phyloP scores from a whole-genome alignment of 2,888 invertebrate genomes.

The Cyrtodaria siliqua region DNA sequence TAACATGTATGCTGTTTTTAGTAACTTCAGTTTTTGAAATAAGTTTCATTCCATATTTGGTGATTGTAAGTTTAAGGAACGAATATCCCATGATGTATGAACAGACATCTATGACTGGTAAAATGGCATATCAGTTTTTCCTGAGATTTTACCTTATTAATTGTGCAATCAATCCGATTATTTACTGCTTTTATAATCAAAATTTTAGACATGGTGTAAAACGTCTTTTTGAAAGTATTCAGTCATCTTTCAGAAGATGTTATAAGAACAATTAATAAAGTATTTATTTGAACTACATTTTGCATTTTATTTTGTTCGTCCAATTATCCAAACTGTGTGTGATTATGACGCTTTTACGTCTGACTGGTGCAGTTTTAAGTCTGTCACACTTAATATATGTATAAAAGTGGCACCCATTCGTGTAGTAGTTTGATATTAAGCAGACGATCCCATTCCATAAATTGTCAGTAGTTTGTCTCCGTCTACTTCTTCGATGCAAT shows the following conservation, averaged over 20 bases:
- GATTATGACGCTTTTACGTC: too few relatives aligned
- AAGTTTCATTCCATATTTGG: conserved; percentile 60
- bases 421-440: too few relatives aligned
- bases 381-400: too few relatives aligned
- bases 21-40: conserved; percentile 61
- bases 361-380: too few relatives aligned
- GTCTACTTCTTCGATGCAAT: too few relatives aligned
- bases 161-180: conserved; percentile 60
- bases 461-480: too few relatives aligned
- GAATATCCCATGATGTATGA: conserved; percentile 35
- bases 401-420: too few relatives aligned
- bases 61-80: conserved; percentile 46
- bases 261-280: too few relatives aligned
- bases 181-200: conserved; percentile 62
- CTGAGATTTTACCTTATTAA: conserved; percentile 57
- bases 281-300: too few relatives aligned
- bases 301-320: too few relatives aligned
- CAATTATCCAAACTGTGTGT: too few relatives aligned
- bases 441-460: too few relatives aligned
- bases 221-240: conserved; percentile 46
- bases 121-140: conserved; percentile 61
- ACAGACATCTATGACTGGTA: conserved; percentile 20
- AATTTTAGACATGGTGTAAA: conserved; percentile 59
- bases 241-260: background rate
- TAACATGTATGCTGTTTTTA: conserved; percentile 59